These are phyloP conservation scores for Sebastes hubbsi DNA, from an alignment of 2,797 vertebrate genomes.

Conservation along the genomic window DNA sequence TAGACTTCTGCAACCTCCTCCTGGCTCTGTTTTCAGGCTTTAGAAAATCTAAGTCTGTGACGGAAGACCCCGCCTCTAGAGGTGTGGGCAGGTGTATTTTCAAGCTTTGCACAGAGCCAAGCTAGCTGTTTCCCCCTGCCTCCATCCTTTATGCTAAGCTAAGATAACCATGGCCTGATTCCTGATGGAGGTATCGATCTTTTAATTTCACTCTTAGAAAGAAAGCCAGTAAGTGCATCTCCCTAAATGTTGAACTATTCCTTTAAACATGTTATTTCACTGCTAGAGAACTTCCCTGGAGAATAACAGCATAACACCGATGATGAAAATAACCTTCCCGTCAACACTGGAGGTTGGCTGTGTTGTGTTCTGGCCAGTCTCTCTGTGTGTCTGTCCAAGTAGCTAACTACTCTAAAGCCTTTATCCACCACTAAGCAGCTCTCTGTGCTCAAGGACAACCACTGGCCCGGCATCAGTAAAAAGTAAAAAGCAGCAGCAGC, in stretches of 20 bases:
- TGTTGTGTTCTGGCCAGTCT: not conserved
- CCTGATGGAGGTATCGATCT: not conserved
- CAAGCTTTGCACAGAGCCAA: not conserved
- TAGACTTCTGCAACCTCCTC: too few relatives aligned
- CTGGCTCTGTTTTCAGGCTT: too few relatives aligned
- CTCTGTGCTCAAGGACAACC: conserved; percentile 28
- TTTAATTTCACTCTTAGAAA: not conserved
- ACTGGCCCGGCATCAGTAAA: conserved; percentile 9
- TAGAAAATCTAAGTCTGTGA: too few relatives aligned
- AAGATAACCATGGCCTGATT: not conserved
- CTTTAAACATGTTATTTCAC: not conserved
- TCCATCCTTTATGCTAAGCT: too few relatives aligned
- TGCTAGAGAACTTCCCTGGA: not conserved
- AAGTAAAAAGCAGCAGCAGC: not conserved
- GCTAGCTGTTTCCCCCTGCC: not conserved
- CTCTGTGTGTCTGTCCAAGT: not conserved
- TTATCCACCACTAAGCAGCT: conserved; percentile 1
- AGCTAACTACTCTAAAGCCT: not conserved
- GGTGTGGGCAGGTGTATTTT: not conserved
- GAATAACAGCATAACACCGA: not conserved
- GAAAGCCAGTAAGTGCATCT: not conserved
- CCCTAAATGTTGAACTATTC: not conserved
- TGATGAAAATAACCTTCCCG: not conserved
- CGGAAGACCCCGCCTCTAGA: too few relatives aligned
- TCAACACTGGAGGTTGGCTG: not conserved